Conservation (phyloP, 2,797 vertebrate species). For the Mus spretus region DNA sequence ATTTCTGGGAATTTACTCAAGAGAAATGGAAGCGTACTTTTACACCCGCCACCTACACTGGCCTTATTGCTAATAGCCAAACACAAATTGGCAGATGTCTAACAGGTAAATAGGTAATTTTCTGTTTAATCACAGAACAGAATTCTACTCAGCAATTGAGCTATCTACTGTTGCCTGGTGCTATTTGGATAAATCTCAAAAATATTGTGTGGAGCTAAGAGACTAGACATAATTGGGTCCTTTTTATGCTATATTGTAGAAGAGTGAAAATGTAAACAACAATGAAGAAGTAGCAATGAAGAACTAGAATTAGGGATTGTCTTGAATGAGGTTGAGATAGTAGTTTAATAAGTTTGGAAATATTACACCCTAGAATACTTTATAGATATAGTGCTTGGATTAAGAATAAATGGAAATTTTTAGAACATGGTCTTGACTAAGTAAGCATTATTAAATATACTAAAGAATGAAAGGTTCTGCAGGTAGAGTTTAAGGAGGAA, state of each 20-base stretch:
- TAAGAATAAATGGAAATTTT: background rate
- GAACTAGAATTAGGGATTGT: background rate
- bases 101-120: background rate
- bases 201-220: background rate
- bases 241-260: background rate
- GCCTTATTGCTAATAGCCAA: background rate
- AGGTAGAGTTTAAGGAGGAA: background rate
- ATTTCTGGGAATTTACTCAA: slow-evolving; percentile 11
- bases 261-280: background rate
- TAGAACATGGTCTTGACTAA: background rate
- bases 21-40: slow-evolving; percentile 2
- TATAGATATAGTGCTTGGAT: background rate
- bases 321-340: background rate
- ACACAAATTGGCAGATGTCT: background rate
- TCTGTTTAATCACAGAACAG: background rate
- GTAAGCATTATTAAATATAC: background rate
- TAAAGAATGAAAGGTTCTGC: background rate
- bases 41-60: background rate
- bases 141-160: background rate
- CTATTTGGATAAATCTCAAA: background rate
- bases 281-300: background rate
- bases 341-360: background rate
- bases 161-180: background rate
- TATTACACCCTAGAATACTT: background rate
- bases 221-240: background rate